Percentiles rank a stretch among this genome's conserved stretches.
Conservation (phyloP, 2,113 vertebrate genomes). For the Lota lota region DNA sequence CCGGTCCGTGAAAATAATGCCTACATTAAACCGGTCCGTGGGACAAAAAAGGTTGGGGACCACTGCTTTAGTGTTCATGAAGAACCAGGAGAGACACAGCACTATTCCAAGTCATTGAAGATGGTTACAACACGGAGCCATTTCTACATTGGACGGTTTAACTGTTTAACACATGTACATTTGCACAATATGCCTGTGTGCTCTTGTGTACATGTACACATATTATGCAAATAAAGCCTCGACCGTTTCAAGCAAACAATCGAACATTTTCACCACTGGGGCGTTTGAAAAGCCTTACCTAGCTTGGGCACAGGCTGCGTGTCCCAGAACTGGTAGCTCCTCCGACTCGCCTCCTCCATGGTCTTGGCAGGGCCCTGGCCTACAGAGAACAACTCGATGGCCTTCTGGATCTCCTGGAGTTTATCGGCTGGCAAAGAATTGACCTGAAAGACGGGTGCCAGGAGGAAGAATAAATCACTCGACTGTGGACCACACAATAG, state of each 20-base stretch:
- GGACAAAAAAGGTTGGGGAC: too few relatives aligned
- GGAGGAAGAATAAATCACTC: background rate
- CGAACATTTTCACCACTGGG: background rate
- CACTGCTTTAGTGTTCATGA: too few relatives aligned
- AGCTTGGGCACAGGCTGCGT: conserved; percentile 96
- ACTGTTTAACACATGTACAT: background rate
- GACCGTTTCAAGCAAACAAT: background rate
- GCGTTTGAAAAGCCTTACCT: conserved; percentile 65
- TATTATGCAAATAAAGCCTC: background rate
- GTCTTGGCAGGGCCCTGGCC: conserved; percentile 97
- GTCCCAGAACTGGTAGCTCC: conserved; percentile 99
- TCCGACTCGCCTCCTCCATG: conserved; percentile 96
- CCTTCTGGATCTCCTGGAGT: conserved; percentile 98
- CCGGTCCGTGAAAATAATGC: too few relatives aligned
- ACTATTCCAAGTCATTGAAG: too few relatives aligned
- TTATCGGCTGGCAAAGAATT: conserved; percentile 94
- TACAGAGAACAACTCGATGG: conserved; percentile 95
- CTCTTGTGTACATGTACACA: too few relatives aligned
- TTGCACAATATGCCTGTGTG: background rate
- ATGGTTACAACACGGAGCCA: too few relatives aligned
- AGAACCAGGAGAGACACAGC: too few relatives aligned
- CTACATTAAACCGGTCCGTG: too few relatives aligned
- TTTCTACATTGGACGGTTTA: too few relatives aligned
- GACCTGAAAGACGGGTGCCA: conserved; percentile 70
- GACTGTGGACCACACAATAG: background rate